Percentiles rank a stretch among this genome's conserved stretches.
These are phyloP conservation scores for Chloebia gouldiae DNA, from an alignment of 2,113 vertebrate genomes.

Conservation along the genomic window DNA sequence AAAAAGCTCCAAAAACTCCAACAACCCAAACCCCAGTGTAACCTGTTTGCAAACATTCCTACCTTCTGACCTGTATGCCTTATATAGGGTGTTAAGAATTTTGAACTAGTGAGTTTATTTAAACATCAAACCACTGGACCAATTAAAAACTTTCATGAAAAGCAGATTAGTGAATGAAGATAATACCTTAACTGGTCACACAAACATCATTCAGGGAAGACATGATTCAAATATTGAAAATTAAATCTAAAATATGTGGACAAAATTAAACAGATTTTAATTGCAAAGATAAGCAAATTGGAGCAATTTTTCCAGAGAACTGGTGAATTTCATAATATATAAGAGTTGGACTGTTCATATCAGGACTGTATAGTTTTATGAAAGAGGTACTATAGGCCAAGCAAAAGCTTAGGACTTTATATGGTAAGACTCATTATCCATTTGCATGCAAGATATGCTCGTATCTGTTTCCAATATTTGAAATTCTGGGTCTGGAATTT, in stretches of 20 bases:
- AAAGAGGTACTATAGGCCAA: neutral
- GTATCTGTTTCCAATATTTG: neutral
- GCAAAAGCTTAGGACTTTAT: neutral
- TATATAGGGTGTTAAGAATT: neutral
- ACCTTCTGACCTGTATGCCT: neutral
- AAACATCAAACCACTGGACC: neutral
- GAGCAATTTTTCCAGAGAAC: neutral
- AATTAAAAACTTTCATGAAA: neutral
- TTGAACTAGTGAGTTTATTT: neutral
- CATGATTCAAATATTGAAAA: neutral
- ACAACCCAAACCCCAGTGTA: neutral
- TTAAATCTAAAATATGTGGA: neutral
- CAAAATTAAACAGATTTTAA: neutral
- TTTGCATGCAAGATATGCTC: neutral
- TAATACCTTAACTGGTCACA: neutral
- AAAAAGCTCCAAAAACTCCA: fast-evolving
- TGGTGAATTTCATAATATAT: neutral
- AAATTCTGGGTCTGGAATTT: neutral
- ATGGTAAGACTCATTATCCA: neutral
- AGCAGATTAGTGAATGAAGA: neutral
- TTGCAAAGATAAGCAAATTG: neutral
- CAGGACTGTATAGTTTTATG: neutral
- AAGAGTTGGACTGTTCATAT: neutral
- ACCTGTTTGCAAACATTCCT: neutral
- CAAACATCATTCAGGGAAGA: neutral